Evolutionary conservation across 2,113 vertebrate genomes (phyloP).

Genomic region (Chaetorhynchus papuensis): DNA sequence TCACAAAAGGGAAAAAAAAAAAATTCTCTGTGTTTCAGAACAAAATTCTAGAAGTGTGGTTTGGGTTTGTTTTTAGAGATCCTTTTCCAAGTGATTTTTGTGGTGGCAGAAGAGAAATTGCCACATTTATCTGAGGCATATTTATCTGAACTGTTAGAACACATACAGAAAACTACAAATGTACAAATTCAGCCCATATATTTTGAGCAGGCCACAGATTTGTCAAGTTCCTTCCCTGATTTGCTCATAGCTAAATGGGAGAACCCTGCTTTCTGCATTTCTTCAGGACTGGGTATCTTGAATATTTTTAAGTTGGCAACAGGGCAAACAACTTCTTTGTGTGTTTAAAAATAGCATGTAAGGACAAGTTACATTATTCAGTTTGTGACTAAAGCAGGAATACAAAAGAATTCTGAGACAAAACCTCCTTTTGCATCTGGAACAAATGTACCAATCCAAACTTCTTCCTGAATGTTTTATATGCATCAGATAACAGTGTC

Average conservation of each 20-base stretch:
- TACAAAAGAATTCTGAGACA: background rate
- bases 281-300: background rate
- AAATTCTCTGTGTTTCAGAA: background rate
- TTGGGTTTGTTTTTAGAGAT: background rate
- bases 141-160: background rate
- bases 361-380: background rate
- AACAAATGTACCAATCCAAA: background rate
- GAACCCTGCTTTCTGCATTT: background rate
- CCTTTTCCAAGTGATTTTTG: background rate
- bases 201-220: background rate
- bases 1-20: background rate
- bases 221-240: background rate
- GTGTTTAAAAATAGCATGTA: background rate
- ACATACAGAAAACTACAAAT: background rate
- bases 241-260: background rate
- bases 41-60: background rate
- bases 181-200: background rate
- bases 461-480: background rate
- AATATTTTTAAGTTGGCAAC: background rate
- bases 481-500: background rate
- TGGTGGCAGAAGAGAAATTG: background rate
- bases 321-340: background rate
- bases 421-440: background rate
- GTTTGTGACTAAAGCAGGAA: background rate
- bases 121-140: background rate